Evolutionary conservation across 1,140 invertebrate genomes (phyloP).

Genomic region (Drosophila neocordata): DNA sequence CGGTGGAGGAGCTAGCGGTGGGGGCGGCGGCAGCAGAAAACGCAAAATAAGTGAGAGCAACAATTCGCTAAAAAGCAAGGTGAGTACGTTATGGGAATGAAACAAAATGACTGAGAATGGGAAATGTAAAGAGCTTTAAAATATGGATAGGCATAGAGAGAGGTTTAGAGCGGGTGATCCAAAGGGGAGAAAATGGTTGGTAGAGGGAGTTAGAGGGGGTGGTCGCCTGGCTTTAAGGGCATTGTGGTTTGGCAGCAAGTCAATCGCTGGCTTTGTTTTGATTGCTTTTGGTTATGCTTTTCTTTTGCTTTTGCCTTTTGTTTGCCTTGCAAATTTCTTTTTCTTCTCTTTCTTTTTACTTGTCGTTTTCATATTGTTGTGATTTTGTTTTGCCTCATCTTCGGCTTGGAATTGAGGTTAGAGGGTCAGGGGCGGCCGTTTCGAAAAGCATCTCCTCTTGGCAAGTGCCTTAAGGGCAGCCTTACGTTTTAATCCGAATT

Average conservation of each 20-base stretch:
- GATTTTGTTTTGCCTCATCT: conserved; percentile 18
- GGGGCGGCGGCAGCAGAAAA: conserved; percentile 80
- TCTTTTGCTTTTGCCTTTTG: conserved; percentile 37
- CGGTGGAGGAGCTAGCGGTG: conserved; percentile 15
- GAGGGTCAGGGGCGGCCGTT: conserved; percentile 43
- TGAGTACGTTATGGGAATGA: conserved; percentile 42
- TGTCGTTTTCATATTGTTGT: not conserved
- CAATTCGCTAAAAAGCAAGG: conserved; percentile 81
- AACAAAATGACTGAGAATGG: conserved; percentile 17
- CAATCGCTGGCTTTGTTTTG: conserved; percentile 73
- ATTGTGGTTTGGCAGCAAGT: conserved; percentile 48
- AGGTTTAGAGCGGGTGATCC: not conserved
- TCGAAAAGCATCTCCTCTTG: not conserved
- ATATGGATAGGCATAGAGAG: not conserved
- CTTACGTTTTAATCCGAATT: conserved; percentile 11
- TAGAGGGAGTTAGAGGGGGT: not conserved
- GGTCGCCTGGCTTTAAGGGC: conserved; percentile 19
- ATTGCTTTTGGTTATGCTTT: conserved; percentile 64
- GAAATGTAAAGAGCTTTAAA: not conserved
- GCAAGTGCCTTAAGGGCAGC: conserved; percentile 8
- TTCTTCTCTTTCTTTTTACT: not conserved
- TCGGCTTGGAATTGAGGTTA: conserved; percentile 41
- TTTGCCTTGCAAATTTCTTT: conserved; percentile 41
- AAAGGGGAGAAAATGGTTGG: not conserved
- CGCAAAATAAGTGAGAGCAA: conserved; percentile 83